Evolutionary conservation across 2,113 vertebrate species (phyloP).

Genomic region (Sapayoa aenigma): DNA sequence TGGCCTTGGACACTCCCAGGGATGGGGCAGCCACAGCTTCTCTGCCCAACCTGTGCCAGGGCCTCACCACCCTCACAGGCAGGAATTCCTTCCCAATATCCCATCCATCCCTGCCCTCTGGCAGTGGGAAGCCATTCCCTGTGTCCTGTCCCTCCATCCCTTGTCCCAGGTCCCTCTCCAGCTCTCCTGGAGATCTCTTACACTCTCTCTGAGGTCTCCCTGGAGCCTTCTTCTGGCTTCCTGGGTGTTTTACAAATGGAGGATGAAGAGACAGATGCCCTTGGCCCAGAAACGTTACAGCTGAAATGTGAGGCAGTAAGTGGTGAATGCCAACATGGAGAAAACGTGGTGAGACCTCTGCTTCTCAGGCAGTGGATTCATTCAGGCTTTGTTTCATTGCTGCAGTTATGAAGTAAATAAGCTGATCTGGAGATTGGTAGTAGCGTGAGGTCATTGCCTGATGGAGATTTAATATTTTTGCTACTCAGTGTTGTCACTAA

Average conservation of each 20-base stretch:
- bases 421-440: neutral
- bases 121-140: neutral
- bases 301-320: neutral
- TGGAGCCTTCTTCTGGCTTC: neutral
- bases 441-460: neutral
- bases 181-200: neutral
- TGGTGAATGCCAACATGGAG: neutral
- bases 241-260: neutral
- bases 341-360: neutral
- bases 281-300: neutral
- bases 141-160: neutral
- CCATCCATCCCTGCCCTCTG: neutral
- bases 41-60: neutral
- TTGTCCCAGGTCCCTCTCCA: neutral
- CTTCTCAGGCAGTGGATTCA: neutral
- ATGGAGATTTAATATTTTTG: neutral
- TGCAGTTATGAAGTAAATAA: neutral
- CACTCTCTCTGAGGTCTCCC: neutral
- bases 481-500: neutral
- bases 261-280: neutral
- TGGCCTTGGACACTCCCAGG: neutral
- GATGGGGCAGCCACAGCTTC: neutral
- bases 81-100: neutral
- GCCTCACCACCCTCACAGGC: neutral
- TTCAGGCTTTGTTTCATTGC: neutral